Evolutionary conservation across 2,888 invertebrate genomes (phyloP).

Genomic region (Caenorhabditis sp.): DNA sequence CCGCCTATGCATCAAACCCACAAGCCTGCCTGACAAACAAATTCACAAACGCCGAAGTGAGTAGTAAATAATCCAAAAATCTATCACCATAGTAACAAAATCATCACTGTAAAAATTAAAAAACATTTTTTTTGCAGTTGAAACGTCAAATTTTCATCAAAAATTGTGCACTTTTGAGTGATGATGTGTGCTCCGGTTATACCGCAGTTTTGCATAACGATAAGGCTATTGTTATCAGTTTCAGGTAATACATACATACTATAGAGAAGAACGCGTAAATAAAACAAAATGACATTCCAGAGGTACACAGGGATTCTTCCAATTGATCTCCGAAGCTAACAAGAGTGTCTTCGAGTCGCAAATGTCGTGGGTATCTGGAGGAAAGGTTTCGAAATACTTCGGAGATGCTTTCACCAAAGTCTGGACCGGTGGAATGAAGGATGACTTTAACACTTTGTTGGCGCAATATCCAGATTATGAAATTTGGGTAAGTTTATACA

Average conservation of each 20-base stretch:
- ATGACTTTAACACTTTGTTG: slow-evolving; percentile 43
- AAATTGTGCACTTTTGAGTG: slow-evolving; percentile 35
- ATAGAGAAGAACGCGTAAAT: background rate
- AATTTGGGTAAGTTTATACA: slow-evolving; percentile 47
- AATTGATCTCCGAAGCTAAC: slow-evolving; percentile 57
- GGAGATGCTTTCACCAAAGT: slow-evolving; percentile 51
- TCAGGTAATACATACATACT: slow-evolving; percentile 35
- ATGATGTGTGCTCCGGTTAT: slow-evolving; percentile 56
- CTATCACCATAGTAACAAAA: background rate
- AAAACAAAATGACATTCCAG: slow-evolving; percentile 32
- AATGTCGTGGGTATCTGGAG: slow-evolving; percentile 53
- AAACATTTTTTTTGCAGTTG: slow-evolving; percentile 6
- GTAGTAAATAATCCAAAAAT: too few relatives aligned
- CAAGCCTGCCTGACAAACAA: slow-evolving; percentile 45
- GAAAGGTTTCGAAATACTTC: slow-evolving; percentile 58
- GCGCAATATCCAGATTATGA: slow-evolving; percentile 49
- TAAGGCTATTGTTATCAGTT: slow-evolving; percentile 60
- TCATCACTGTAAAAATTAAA: background rate
- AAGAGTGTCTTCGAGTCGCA: slow-evolving; percentile 51
- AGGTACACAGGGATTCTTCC: slow-evolving; percentile 56
- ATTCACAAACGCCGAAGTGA: slow-evolving; percentile 43
- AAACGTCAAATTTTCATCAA: slow-evolving; percentile 38
- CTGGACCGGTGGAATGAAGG: slow-evolving; percentile 57
- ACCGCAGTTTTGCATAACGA: slow-evolving; percentile 45
- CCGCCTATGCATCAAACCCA: slow-evolving; percentile 54